Evolutionary conservation across 1,140 invertebrate genomes (phyloP), one percentile per base, ranked within the genome.

Genomic region (Muscidifurax raptorellus): DNA sequence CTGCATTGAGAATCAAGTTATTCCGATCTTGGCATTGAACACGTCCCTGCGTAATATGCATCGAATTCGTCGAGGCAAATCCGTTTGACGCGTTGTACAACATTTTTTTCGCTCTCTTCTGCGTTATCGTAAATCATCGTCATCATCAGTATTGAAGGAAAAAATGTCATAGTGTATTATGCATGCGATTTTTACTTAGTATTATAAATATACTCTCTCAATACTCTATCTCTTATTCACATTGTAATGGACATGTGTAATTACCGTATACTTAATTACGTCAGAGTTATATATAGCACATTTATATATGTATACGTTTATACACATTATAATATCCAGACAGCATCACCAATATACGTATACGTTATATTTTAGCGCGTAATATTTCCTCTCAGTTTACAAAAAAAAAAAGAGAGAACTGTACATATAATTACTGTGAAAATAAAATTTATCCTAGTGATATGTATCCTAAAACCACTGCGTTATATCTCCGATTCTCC

Each of bases 401-500:
- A 4, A 6, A 22, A 6, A 69, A 0, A 36, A 47, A 12, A 77
- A 47, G 47, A 28, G 18, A 67, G 32, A 47, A 78, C 72, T 78
- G 75, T 79, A 78, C 71, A 78, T 83, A 78, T n/a, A n/a, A n/a
- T n/a, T n/a, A n/a, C n/a, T n/a, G n/a, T 47, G 18, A 25, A 83
- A 83, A 59, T 79, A 83, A 83, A 66, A 74, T 52, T 15, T 30
- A 47, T 52, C 52, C 3, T 2, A 64, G 5, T 5, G 36, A 47
- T 76, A 27, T 18, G 15, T 59, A 59, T 7, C 1, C 18, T 76
- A 25, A 59, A 15, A 75, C 10, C 32, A 15, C n/a, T 13, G 25
- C 22, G 15, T 47, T 47, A 1, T 12, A 47, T 47, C 13, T 47
- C 13, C 44, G 1, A 47, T 47, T 12, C 13, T 7, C 44, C n/a